Percentiles rank a stretch among this genome's conserved stretches.
These are phyloP conservation scores for Cherax quadricarinatus DNA, from an alignment of 1,140 invertebrate genomes.

Conservation along the genomic window DNA sequence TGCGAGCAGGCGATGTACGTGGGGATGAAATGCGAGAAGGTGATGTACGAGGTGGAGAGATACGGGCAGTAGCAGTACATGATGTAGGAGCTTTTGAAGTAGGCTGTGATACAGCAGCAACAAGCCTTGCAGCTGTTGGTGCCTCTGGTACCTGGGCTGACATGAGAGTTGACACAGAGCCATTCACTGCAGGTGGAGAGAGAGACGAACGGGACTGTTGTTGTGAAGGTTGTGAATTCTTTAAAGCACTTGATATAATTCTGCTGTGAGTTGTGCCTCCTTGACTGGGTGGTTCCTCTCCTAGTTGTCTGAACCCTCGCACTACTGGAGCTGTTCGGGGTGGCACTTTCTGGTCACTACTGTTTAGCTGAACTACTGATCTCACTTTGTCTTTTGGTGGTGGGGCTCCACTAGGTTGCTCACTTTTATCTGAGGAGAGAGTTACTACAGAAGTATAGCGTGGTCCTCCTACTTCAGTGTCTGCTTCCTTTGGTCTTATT, in stretches of 20 bases:
- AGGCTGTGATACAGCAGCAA: background rate
- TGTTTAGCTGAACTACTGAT: conserved; percentile 70
- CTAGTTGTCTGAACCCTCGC: conserved; percentile 38
- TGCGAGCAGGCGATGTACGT: background rate
- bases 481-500: background rate
- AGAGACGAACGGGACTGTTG: conserved; percentile 33
- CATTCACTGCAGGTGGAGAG: conserved; percentile 32
- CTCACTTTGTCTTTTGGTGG: conserved; percentile 59
- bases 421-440: conserved; percentile 40
- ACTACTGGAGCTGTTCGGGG: conserved; percentile 41
- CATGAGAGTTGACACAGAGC: conserved; percentile 14
- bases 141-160: conserved; percentile 17
- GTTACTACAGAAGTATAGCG: conserved; percentile 70
- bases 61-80: background rate
- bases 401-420: conserved; percentile 10
- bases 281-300: conserved; percentile 7
- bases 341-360: conserved; percentile 12
- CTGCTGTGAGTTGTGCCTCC: conserved; percentile 35
- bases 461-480: conserved; percentile 30
- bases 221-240: conserved; percentile 6
- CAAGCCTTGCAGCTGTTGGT: conserved; percentile 20
- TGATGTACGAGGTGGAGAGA: conserved; percentile 26
- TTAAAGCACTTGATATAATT: conserved; percentile 45
- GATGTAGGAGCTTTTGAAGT: background rate
- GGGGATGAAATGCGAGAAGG: conserved; percentile 8